These are phyloP conservation scores for Elegia similella DNA, from an alignment of 2,888 invertebrate genomes.

Conservation along the genomic window DNA sequence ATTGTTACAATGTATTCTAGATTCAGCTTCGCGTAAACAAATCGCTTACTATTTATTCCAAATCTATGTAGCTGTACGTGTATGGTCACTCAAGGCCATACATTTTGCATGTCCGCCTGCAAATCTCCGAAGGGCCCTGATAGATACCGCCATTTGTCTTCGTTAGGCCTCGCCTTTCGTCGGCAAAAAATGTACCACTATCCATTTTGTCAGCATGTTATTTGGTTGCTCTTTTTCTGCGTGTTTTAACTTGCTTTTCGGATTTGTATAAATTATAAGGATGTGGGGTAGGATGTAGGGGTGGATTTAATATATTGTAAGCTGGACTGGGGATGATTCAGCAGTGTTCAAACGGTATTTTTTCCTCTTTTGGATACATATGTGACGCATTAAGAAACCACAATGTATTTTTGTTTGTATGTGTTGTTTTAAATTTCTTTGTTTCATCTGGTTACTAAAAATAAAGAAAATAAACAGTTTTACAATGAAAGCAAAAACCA, in stretches of 20 bases:
- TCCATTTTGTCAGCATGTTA: conserved; percentile 11
- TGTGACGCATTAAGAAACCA: too few species aligned
- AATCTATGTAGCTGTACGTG: not conserved
- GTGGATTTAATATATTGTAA: not conserved
- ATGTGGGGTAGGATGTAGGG: conserved; percentile 1
- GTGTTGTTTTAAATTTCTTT: too few species aligned
- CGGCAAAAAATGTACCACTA: conserved; percentile 19
- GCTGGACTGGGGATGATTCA: not conserved
- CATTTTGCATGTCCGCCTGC: conserved; percentile 23
- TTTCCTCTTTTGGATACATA: too few species aligned
- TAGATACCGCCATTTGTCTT: conserved; percentile 28
- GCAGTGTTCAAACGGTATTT: not conserved
- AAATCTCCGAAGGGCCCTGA: conserved; percentile 25
- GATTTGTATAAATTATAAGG: conserved; percentile 6
- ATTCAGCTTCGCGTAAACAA: not conserved
- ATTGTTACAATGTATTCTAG: too few species aligned
- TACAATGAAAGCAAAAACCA: too few species aligned
- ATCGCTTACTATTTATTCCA: not conserved
- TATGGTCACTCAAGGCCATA: conserved; percentile 16
- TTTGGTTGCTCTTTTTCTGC: not conserved
- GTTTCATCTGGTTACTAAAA: too few species aligned
- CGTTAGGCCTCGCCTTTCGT: conserved; percentile 20
- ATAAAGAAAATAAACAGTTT: too few species aligned
- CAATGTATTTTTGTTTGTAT: too few species aligned
- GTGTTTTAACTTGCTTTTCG: conserved; percentile 5